Percentiles rank a stretch among this genome's conserved stretches.
These are phyloP conservation scores for Nasalis larvatus DNA, from an alignment of 2,113 vertebrate genomes.

Conservation along the genomic window DNA sequence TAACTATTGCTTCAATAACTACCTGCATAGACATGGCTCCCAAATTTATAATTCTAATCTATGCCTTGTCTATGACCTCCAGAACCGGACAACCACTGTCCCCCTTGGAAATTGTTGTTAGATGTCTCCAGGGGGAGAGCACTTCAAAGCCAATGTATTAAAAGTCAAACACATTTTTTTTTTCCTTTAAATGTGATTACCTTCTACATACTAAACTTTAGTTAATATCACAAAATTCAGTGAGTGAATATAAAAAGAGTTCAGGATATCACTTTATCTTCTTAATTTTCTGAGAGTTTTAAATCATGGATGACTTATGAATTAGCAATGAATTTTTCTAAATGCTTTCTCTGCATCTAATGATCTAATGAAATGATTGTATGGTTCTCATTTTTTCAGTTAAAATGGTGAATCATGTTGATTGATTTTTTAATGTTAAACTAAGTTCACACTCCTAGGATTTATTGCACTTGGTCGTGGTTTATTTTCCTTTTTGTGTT, in stretches of 20 bases:
- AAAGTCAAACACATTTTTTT: background rate
- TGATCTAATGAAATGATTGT: background rate
- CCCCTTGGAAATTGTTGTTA: background rate
- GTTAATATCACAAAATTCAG: background rate
- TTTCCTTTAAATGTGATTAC: background rate
- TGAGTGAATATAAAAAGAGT: too few relatives aligned
- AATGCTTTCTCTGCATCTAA: background rate
- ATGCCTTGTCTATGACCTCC: background rate
- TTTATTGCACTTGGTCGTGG: too few relatives aligned
- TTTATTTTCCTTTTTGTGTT: background rate
- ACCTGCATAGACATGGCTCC: background rate
- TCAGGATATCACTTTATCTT: background rate
- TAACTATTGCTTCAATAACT: background rate
- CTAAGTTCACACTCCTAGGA: background rate
- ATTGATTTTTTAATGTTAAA: background rate
- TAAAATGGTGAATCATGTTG: background rate
- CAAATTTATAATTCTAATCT: background rate
- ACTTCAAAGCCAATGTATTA: background rate
- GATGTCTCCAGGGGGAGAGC: too few relatives aligned
- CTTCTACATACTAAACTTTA: background rate
- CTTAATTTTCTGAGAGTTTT: background rate
- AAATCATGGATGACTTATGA: background rate
- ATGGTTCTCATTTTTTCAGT: background rate
- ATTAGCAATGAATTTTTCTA: background rate
- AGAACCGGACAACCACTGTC: background rate